A percentile compares a stretch with the other conserved stretches of the same genome.
Evolutionary conservation across 2,797 vertebrate species (phyloP).

Genomic region (Sebastes kiyomatsui): DNA sequence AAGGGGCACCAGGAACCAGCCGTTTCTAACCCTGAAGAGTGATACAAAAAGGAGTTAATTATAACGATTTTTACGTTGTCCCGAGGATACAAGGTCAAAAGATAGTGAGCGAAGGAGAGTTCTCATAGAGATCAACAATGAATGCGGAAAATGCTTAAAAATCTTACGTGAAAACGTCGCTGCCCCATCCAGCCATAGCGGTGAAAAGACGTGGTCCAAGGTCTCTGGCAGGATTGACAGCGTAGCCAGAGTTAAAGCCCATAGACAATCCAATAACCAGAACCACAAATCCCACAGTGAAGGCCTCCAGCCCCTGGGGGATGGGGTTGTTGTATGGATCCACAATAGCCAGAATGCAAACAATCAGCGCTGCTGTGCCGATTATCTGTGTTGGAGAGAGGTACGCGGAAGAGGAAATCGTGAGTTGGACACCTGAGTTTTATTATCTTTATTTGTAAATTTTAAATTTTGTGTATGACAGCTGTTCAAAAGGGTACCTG

Average conservation of each 20-base stretch:
- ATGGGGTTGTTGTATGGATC: constrained; percentile 95
- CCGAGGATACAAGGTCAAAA: background rate
- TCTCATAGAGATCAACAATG: background rate
- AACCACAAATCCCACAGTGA: constrained; percentile 96
- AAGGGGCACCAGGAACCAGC: constrained; percentile 95
- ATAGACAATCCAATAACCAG: constrained; percentile 95
- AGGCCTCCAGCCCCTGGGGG: constrained; percentile 92
- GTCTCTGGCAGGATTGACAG: constrained; percentile 97
- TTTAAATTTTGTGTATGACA: background rate
- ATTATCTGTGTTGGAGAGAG: constrained; percentile 84
- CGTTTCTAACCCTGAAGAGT: constrained; percentile 73
- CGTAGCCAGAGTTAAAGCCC: constrained; percentile 98
- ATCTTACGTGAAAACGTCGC: constrained; percentile 88
- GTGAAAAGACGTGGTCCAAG: constrained; percentile 95
- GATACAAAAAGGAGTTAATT: background rate
- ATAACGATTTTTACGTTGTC: background rate
- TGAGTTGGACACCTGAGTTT: background rate
- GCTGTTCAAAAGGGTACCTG: constrained; percentile 82
- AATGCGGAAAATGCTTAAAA: background rate
- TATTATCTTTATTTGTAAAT: background rate
- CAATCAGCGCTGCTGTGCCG: constrained; percentile 92
- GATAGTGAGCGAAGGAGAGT: background rate
- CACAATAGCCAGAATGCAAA: constrained; percentile 95
- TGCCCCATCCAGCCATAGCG: constrained; percentile 93
- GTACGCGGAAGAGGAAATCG: background rate